Percentiles rank a stretch among this genome's conserved stretches.
phyloP scores from a whole-genome alignment of 2,888 invertebrate species.

The Hemicrepidius hirtus region DNA sequence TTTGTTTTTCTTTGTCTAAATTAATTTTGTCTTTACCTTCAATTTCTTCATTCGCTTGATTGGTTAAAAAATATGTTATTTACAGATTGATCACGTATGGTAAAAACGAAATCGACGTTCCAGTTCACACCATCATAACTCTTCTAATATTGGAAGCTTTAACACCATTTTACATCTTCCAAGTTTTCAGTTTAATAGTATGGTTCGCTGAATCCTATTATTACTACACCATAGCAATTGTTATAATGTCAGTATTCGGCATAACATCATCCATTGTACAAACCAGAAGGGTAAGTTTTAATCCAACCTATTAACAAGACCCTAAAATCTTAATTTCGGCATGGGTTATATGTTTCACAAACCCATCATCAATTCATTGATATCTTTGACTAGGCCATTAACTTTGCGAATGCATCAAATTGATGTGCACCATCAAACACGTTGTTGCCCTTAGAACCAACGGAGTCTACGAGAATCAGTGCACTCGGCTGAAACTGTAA shows the following conservation, averaged over 20 bases:
- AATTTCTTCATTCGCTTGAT: too few relatives aligned
- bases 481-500: conserved; percentile 80
- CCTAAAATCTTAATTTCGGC: background rate
- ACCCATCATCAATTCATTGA: background rate
- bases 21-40: too few relatives aligned
- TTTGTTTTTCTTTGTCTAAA: too few relatives aligned
- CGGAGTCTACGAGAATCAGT: conserved; percentile 91
- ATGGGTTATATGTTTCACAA: background rate
- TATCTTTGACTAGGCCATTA: conserved; percentile 23
- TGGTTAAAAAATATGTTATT: conserved; percentile 40
- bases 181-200: conserved; percentile 90
- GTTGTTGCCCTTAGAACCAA: conserved; percentile 82
- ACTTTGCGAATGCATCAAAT: conserved; percentile 11
- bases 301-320: background rate
- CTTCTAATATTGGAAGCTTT: conserved; percentile 88
- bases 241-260: conserved; percentile 88
- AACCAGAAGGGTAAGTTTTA: conserved; percentile 81
- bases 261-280: conserved; percentile 89
- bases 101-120: conserved; percentile 87
- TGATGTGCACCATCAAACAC: conserved; percentile 5
- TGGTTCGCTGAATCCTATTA: conserved; percentile 93
- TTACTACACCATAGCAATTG: conserved; percentile 90
- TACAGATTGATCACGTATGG: conserved; percentile 87
- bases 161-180: conserved; percentile 97
- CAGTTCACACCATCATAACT: conserved; percentile 82